Conservation (phyloP, 2,113 vertebrate species). For the Charina bottae region DNA sequence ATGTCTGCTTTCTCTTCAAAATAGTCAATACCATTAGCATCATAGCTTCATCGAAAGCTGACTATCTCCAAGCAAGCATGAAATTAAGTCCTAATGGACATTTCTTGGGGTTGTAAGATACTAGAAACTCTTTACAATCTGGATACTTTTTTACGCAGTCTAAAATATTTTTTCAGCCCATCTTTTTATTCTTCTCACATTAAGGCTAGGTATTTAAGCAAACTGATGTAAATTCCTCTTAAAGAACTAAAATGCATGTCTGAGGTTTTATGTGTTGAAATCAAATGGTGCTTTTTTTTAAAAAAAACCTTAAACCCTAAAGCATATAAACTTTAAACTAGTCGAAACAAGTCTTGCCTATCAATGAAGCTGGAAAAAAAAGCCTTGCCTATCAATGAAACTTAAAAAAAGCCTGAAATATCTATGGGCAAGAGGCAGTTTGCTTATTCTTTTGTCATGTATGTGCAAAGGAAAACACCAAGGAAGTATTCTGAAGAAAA, state of each 20-base stretch:
- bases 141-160: not conserved
- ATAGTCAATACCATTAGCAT: not conserved
- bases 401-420: slow-evolving; percentile 20
- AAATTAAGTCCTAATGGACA: not conserved
- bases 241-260: not conserved
- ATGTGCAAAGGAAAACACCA: not conserved
- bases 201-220: not conserved
- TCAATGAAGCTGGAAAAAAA: slow-evolving; percentile 11
- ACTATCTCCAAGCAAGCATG: not conserved
- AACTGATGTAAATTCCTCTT: not conserved
- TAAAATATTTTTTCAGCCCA: not conserved
- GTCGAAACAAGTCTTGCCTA: slow-evolving; percentile 29
- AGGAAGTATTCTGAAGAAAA: not conserved
- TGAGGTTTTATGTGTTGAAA: not conserved
- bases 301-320: slow-evolving; percentile 33
- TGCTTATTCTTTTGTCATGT: not conserved
- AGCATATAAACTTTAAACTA: slow-evolving; percentile 23
- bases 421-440: not conserved
- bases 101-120: not conserved
- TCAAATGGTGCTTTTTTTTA: not conserved
- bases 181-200: not conserved
- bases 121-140: not conserved
- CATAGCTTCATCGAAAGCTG: not conserved
- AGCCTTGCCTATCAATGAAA: slow-evolving; percentile 8
- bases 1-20: not conserved